Conservation (phyloP, 2,888 invertebrate species). For the Drosophila acutilabella region DNA sequence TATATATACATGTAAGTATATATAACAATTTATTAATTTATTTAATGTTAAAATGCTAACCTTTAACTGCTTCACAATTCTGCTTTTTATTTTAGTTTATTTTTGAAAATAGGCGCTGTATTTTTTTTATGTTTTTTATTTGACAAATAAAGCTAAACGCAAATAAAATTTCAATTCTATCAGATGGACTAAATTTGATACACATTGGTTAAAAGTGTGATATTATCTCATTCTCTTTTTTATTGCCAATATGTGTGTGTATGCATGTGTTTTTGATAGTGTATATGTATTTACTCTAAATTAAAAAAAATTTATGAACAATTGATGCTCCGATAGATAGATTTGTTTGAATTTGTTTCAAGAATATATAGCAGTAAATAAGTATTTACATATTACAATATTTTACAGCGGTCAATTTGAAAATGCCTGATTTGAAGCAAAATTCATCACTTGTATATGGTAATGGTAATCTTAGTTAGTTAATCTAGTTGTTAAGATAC, state of each 20-base stretch:
- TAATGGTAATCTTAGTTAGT: conserved; percentile 32
- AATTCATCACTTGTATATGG: conserved; percentile 47
- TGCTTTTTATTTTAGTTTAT: conserved; percentile 29
- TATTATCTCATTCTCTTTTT: conserved; percentile 43
- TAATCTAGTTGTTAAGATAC: conserved; percentile 49
- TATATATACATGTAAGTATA: conserved; percentile 39
- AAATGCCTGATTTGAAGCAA: conserved; percentile 50
- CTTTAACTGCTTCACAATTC: conserved; percentile 71
- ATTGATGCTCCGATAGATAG: conserved; percentile 28
- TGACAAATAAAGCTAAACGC: conserved; percentile 24
- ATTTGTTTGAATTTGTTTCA: conserved; percentile 29
- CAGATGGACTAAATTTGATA: conserved; percentile 28
- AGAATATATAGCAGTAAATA: conserved; percentile 39
- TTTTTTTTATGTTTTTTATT: conserved; percentile 19
- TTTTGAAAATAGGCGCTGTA: conserved; percentile 46
- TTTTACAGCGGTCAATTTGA: conserved; percentile 68
- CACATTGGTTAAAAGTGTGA: conserved; percentile 37
- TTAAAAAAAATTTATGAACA: conserved; percentile 41
- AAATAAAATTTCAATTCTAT: conserved; percentile 17
- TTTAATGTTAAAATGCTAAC: conserved; percentile 76
- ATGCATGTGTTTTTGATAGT: not conserved
- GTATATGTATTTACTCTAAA: conserved; percentile 37
- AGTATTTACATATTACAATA: conserved; percentile 58
- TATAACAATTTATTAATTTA: conserved; percentile 73
- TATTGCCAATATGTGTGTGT: conserved; percentile 53